Conservation (phyloP, 1,140 invertebrate species). For the Bradynema listronoti region DNA sequence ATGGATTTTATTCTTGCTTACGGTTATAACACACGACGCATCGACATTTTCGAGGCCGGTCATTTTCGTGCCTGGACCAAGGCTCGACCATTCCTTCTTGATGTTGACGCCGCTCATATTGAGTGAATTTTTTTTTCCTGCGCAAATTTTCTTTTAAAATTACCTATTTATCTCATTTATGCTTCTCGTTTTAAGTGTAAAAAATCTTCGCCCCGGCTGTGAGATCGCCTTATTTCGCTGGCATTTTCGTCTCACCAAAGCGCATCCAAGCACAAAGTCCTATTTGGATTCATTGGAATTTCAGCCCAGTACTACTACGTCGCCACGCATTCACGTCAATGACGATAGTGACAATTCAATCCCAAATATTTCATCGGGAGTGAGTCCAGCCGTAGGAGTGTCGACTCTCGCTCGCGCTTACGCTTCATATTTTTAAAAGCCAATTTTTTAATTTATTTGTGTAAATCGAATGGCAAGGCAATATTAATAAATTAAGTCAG, state of each 20-base stretch:
- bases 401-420: no score
- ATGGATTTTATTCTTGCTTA: constrained; percentile 30
- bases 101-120: constrained; percentile 30
- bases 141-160: background rate
- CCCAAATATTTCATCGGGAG: no score
- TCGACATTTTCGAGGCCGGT: constrained; percentile 35
- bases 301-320: no score
- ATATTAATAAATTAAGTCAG: no score
- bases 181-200: constrained; percentile 6
- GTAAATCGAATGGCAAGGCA: no score
- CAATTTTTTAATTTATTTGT: no score
- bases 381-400: no score
- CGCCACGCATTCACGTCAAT: no score
- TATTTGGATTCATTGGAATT: constrained; percentile 5
- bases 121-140: constrained; percentile 1
- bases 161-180: background rate
- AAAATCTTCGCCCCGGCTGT: constrained; percentile 13
- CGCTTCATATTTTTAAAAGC: no score
- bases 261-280: constrained; percentile 10
- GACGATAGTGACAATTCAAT: no score
- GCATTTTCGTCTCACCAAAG: constrained; percentile 20
- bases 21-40: constrained; percentile 14
- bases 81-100: constrained; percentile 30
- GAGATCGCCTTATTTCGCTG: constrained; percentile 17
- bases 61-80: constrained; percentile 21